Percentiles rank a stretch among this genome's conserved stretches.
phyloP scores from a whole-genome alignment of 2,888 invertebrate species.

The Heteropelma amictum region DNA sequence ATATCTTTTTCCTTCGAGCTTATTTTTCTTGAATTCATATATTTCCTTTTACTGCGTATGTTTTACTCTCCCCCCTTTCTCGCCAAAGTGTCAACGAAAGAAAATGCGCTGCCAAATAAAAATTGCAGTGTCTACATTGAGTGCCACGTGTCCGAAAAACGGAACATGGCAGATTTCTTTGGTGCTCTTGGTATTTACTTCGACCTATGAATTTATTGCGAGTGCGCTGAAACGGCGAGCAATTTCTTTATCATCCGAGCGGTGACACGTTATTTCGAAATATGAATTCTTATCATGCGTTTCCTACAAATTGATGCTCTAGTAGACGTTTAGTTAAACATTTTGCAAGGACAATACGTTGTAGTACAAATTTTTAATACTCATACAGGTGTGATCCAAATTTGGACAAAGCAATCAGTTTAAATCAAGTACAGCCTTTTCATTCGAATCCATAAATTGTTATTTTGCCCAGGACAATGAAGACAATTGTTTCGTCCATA shows the following conservation, averaged over 20 bases:
- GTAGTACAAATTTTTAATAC: too few species aligned
- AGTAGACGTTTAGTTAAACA: too few species aligned
- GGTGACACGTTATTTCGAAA: not conserved
- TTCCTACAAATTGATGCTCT: too few species aligned
- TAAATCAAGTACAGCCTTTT: too few species aligned
- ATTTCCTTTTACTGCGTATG: conserved; percentile 1
- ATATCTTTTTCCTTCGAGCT: conserved; percentile 10
- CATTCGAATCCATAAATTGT: too few species aligned
- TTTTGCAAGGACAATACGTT: too few species aligned
- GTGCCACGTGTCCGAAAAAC: not conserved
- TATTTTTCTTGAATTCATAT: conserved; percentile 28
- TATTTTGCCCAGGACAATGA: too few species aligned
- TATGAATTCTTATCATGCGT: too few species aligned
- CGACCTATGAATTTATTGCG: not conserved
- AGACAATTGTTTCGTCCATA: too few species aligned
- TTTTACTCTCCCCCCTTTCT: not conserved
- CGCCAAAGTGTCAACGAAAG: conserved; percentile 5
- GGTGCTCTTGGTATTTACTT: not conserved
- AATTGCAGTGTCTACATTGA: not conserved
- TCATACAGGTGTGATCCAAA: too few species aligned
- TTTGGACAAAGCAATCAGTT: too few species aligned
- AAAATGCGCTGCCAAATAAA: not conserved
- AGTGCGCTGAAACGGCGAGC: not conserved
- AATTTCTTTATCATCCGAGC: not conserved
- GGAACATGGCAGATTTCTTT: not conserved